phyloP scores from a whole-genome alignment of 2,888 invertebrate species.

The Drosophila paramelanica region DNA sequence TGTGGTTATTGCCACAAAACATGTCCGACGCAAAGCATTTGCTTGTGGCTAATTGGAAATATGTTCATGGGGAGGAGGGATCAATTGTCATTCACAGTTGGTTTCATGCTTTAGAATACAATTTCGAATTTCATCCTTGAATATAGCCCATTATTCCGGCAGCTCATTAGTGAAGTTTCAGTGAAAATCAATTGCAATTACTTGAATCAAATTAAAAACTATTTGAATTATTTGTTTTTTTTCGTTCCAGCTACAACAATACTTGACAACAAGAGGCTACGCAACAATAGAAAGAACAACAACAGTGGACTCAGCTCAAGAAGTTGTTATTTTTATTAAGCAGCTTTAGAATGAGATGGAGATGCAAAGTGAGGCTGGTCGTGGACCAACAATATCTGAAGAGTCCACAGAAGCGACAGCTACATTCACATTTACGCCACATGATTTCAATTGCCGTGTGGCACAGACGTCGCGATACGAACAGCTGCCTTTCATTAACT shows the following conservation, averaged over 20 bases:
- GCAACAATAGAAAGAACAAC: slow-evolving; percentile 6
- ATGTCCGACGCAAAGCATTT: slow-evolving; percentile 15
- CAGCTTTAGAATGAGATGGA: slow-evolving; percentile 85
- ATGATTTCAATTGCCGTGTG: slow-evolving; percentile 71
- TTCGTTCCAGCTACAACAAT: slow-evolving; percentile 10
- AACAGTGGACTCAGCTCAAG: slow-evolving; percentile 26
- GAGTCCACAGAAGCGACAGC: slow-evolving; percentile 30
- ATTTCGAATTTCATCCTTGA: neutral
- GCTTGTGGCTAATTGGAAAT: slow-evolving; percentile 35
- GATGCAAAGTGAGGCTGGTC: slow-evolving; percentile 83
- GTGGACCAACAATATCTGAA: slow-evolving; percentile 76
- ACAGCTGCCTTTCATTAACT: slow-evolving; percentile 76
- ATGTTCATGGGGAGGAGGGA: neutral
- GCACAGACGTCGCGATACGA: slow-evolving; percentile 64
- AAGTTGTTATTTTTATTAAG: slow-evolving; percentile 53
- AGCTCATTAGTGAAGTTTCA: neutral
- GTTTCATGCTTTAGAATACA: neutral
- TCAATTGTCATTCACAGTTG: neutral
- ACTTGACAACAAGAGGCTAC: slow-evolving; percentile 4
- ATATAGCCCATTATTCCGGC: neutral
- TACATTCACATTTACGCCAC: slow-evolving; percentile 44
- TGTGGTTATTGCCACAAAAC: slow-evolving; percentile 27
- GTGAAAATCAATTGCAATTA: neutral
- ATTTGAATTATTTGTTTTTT: neutral
- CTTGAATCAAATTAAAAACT: neutral